A percentile compares a stretch with the other conserved stretches of the same genome.
These are phyloP conservation scores for Quadriops clusia DNA, from an alignment of 2,888 invertebrate genomes.

Conservation along the genomic window DNA sequence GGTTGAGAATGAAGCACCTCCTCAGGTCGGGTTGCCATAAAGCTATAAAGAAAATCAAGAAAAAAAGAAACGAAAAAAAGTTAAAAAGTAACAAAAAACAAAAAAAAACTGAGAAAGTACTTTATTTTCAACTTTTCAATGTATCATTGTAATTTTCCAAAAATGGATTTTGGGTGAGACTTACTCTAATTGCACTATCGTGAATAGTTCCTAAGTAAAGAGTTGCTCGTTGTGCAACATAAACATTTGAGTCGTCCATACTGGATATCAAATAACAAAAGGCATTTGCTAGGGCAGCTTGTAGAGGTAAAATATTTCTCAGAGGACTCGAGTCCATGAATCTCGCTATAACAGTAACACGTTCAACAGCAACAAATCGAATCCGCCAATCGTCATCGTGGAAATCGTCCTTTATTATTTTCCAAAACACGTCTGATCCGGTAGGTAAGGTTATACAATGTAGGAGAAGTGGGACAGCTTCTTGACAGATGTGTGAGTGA, in stretches of 20 bases:
- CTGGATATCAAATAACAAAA: slow-evolving; percentile 94
- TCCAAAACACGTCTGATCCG: slow-evolving; percentile 93
- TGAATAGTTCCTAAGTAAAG: slow-evolving; percentile 89
- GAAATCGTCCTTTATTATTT: slow-evolving; percentile 89
- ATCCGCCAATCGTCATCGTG: slow-evolving; percentile 79
- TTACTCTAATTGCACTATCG: slow-evolving; percentile 72
- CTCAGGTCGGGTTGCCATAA: too few relatives aligned
- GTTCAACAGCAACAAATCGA: slow-evolving; percentile 89
- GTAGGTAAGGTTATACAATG: slow-evolving; percentile 91
- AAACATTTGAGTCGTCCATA: slow-evolving; percentile 90
- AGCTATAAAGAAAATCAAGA: too few relatives aligned
- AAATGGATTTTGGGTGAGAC: too few relatives aligned
- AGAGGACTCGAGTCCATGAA: slow-evolving; percentile 88
- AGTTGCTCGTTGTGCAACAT: slow-evolving; percentile 88
- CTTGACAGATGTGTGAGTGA: slow-evolving; percentile 87
- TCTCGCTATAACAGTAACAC: slow-evolving; percentile 82
- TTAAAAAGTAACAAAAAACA: too few relatives aligned
- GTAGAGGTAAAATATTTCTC: slow-evolving; percentile 68
- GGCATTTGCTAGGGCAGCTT: slow-evolving; percentile 89
- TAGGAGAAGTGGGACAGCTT: slow-evolving; percentile 81
- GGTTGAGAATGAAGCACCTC: too few relatives aligned
- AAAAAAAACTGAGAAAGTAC: too few relatives aligned
- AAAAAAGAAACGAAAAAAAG: too few relatives aligned
- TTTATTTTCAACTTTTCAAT: too few relatives aligned
- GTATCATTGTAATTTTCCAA: too few relatives aligned